Evolutionary conservation across 2,797 vertebrate species (phyloP), one percentile per base, ranked within the genome.

Genomic region (Apodemus agrarius): DNA sequence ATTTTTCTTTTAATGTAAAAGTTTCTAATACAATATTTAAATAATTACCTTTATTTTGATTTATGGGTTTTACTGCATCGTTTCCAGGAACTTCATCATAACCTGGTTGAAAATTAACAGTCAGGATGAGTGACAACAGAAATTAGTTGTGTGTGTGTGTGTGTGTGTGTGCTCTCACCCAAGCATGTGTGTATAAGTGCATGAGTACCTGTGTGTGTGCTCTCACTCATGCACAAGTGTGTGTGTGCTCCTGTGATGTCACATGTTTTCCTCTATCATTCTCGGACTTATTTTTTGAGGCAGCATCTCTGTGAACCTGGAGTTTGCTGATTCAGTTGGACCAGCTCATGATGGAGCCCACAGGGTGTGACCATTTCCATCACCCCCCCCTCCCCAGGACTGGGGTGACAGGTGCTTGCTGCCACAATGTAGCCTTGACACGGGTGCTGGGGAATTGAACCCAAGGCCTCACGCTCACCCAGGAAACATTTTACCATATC

Each of bases 21-120:
- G 1, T 91, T 86, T 93, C 69, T 87, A 76, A 80, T 75, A 16
- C 43, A 94, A 93, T 3, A 37, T 1, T 24, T 82, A 59, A 90
- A 84, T 90, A 97, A 95, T 98, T 98, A 99, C 99, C 99, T 98
- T 98, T 98, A 94, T 95, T 98, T 34, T 98, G 98, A 97, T 98
- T 98, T 94, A 98, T 46, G 93, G 98, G 79, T 95, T 98, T 98
- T 95, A 97, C 82, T 49, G 95, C 95, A 80, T 98, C 98, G 81
- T 98, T 98, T 97, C 98, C 98, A 94, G 8, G 6, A 72, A 84
- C 96, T 67, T 98, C 98, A 96, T 98, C 98, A 90, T 98, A 98
- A 95, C 91, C 97, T 96, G 97, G 94, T 76, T 96, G 98, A 98
- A 98, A 98, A 72, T n/a, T 37, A 75, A 97, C 97, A 97, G 63